Conservation (phyloP, 2,888 invertebrate species). For the Phyllotreta striolata region DNA sequence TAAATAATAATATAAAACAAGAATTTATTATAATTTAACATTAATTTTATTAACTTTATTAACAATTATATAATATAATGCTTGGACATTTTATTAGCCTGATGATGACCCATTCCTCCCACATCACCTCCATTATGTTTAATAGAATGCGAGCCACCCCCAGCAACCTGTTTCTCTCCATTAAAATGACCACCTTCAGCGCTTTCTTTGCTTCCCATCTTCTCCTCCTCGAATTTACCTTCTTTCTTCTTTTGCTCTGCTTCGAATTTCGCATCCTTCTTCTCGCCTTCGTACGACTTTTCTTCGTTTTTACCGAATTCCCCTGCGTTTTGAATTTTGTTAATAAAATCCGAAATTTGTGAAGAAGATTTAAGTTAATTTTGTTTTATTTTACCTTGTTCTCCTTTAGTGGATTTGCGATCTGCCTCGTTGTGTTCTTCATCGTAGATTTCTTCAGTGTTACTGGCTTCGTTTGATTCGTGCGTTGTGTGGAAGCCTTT, state of each 20-base stretch:
- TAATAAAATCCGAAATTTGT: neutral
- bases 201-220: conserved; percentile 59
- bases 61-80: conserved; percentile 56
- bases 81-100: conserved; percentile 65
- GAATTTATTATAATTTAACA: too few species aligned
- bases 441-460: conserved; percentile 71
- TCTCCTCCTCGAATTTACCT: conserved; percentile 65
- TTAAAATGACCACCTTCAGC: conserved; percentile 69
- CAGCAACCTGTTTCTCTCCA: conserved; percentile 67
- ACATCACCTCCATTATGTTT: conserved; percentile 67
- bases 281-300: conserved; percentile 59
- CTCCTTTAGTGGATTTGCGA: conserved; percentile 66
- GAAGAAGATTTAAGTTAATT: conserved; percentile 40
- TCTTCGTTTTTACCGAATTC: conserved; percentile 21
- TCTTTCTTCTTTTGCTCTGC: conserved; percentile 67
- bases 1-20: too few species aligned
- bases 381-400: conserved; percentile 62
- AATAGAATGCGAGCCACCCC: conserved; percentile 66
- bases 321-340: conserved; percentile 15
- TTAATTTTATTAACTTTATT: too few species aligned
- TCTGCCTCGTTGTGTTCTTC: conserved; percentile 72
- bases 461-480: conserved; percentile 72
- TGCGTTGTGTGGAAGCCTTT: conserved; percentile 73
- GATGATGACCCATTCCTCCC: conserved; percentile 69
- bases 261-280: conserved; percentile 67